These are phyloP conservation scores for Cheilosia vernalis DNA, from an alignment of 2,888 invertebrate genomes.

Conservation along the genomic window DNA sequence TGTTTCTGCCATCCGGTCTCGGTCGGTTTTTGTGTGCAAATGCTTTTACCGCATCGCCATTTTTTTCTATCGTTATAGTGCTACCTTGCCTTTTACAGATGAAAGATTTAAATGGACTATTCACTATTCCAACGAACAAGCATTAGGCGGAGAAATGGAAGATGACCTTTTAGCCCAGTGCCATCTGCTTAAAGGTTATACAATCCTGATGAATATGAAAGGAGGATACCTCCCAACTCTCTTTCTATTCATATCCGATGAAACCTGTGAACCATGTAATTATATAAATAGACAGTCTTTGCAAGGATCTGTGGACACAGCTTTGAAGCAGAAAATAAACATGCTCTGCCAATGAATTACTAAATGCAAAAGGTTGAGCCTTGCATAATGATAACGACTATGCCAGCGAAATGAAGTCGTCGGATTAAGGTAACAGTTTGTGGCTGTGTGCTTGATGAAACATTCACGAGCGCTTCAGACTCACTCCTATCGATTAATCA, in stretches of 20 bases:
- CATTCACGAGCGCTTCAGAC: conserved; percentile 25
- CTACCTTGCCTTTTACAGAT: too few relatives aligned
- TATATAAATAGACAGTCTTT: conserved; percentile 15
- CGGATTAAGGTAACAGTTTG: conserved; percentile 20
- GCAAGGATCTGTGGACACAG: background rate
- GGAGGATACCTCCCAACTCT: background rate
- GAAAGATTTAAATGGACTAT: background rate
- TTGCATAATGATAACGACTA: background rate
- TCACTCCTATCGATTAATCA: conserved; percentile 30
- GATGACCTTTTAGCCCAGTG: background rate
- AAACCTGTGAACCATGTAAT: background rate
- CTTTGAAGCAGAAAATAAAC: background rate
- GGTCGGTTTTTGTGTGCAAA: conserved; percentile 23
- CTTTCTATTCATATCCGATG: background rate
- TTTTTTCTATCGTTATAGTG: background rate
- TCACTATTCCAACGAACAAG: too few relatives aligned
- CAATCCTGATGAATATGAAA: background rate
- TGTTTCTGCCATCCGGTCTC: conserved; percentile 7
- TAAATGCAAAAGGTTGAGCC: background rate
- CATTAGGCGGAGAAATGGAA: too few relatives aligned
- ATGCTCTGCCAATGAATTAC: background rate
- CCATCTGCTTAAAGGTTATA: background rate
- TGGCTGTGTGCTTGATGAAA: conserved; percentile 47
- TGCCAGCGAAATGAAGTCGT: background rate
- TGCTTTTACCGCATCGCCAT: background rate